These are phyloP conservation scores for Perizoma flavofasciatum DNA, from an alignment of 2,888 invertebrate genomes.

Conservation along the genomic window DNA sequence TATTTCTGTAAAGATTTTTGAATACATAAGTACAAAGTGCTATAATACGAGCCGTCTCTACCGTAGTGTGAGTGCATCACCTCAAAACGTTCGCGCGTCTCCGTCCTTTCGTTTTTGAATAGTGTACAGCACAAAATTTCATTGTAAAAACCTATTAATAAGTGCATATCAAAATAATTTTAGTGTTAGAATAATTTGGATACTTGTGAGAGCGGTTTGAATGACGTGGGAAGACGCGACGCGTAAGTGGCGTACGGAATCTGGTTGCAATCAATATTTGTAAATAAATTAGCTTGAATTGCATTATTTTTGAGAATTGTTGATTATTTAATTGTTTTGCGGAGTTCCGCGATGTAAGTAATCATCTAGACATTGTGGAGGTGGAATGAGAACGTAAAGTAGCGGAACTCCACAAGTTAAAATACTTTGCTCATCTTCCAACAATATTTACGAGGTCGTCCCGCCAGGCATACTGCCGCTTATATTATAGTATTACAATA, in stretches of 20 bases:
- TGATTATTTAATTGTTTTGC: conserved; percentile 18
- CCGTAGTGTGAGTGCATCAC: conserved; percentile 50
- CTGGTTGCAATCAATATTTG: conserved; percentile 36
- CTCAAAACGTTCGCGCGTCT: conserved; percentile 41
- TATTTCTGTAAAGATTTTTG: conserved; percentile 46
- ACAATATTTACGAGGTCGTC: conserved; percentile 43
- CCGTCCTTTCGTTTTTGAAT: conserved; percentile 52
- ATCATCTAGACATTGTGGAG: conserved; percentile 8
- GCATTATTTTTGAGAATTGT: conserved; percentile 26
- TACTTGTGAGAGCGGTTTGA: conserved; percentile 55
- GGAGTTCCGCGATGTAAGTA: conserved; percentile 19
- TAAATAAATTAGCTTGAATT: conserved; percentile 32
- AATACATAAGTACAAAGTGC: conserved; percentile 64
- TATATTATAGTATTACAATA: conserved; percentile 57
- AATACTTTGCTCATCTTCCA: conserved; percentile 26
- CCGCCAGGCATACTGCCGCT: conserved; percentile 52
- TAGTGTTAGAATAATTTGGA: conserved; percentile 76
- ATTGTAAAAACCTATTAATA: conserved; percentile 77
- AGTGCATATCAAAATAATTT: conserved; percentile 81
- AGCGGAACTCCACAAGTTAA: conserved; percentile 15
- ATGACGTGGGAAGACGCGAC: conserved; percentile 42
- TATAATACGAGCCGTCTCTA: conserved; percentile 48
- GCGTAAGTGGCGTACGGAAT: conserved; percentile 33
- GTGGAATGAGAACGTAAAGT: conserved; percentile 6
- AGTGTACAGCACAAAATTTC: conserved; percentile 80